Conservation (phyloP, 2,797 vertebrate genomes). For the Microctenopoma lineatum region DNA sequence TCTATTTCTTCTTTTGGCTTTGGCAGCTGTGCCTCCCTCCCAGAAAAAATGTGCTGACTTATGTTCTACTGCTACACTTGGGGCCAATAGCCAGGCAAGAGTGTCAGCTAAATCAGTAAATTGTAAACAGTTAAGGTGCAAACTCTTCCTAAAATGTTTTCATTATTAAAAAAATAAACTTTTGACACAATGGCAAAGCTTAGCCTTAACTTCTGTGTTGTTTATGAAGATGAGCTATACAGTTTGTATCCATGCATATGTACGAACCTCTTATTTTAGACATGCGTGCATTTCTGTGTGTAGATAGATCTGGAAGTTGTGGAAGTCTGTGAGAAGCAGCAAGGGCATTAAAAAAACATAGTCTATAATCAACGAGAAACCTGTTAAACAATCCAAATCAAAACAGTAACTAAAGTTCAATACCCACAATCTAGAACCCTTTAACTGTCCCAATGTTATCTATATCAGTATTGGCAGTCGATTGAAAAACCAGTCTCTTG, state of each 20-base stretch:
- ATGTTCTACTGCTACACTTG: slow-evolving; percentile 3
- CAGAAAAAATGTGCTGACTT: slow-evolving; percentile 42
- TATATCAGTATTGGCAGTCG: no score
- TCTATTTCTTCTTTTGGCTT: slow-evolving; percentile 7
- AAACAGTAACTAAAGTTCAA: no score
- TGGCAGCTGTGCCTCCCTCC: not conserved
- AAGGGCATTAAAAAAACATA: no score
- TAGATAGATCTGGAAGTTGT: no score
- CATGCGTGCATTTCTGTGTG: not conserved
- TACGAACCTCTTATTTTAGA: not conserved
- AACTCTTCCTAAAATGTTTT: slow-evolving; percentile 19
- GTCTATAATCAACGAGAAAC: no score
- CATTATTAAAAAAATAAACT: slow-evolving; percentile 17
- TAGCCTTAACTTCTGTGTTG: not conserved
- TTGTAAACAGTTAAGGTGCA: slow-evolving; percentile 33
- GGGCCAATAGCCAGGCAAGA: not conserved
- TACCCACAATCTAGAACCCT: no score
- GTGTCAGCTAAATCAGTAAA: slow-evolving; percentile 36
- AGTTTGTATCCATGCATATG: slow-evolving; percentile 11
- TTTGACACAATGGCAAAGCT: slow-evolving; percentile 19
- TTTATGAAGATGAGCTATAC: not conserved
- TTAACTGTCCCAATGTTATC: no score
- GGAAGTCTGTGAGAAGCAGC: no score
- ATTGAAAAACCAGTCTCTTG: no score
- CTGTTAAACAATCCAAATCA: no score